A percentile compares a stretch with the other conserved stretches of the same genome.
Conservation (phyloP, 2,797 vertebrate genomes). For the Poecile montanus region DNA sequence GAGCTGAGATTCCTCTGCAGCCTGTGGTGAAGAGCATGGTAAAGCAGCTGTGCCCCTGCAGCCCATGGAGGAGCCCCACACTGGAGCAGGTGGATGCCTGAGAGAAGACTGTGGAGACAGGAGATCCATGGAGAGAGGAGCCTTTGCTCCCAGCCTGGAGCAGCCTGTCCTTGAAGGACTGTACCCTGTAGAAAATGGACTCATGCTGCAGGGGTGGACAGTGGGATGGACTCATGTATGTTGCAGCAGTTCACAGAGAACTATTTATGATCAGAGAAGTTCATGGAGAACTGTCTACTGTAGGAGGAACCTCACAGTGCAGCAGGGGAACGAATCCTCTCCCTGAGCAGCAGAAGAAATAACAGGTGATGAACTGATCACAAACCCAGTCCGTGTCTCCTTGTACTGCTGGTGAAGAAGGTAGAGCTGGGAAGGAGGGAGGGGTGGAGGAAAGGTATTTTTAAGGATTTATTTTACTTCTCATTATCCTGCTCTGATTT, state of each 20-base stretch:
- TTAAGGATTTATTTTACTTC: neutral
- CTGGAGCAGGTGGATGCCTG: neutral
- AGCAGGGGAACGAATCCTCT: neutral
- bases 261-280: neutral
- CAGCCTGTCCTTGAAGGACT: neutral
- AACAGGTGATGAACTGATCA: neutral
- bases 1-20: neutral
- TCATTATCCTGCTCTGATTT: neutral
- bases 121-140: too few species aligned
- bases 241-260: neutral
- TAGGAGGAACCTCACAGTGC: neutral
- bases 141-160: neutral
- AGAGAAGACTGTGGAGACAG: neutral
- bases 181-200: neutral
- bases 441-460: neutral
- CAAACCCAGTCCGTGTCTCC: neutral
- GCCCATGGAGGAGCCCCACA: neutral
- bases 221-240: neutral
- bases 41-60: neutral
- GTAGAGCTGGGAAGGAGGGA: neutral
- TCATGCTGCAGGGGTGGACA: neutral
- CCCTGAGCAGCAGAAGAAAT: rapidly evolving
- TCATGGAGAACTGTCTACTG: neutral
- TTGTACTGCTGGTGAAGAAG: neutral
- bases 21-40: too few species aligned